Conservation (phyloP, 2,888 invertebrate species). For the Tachina fera region DNA sequence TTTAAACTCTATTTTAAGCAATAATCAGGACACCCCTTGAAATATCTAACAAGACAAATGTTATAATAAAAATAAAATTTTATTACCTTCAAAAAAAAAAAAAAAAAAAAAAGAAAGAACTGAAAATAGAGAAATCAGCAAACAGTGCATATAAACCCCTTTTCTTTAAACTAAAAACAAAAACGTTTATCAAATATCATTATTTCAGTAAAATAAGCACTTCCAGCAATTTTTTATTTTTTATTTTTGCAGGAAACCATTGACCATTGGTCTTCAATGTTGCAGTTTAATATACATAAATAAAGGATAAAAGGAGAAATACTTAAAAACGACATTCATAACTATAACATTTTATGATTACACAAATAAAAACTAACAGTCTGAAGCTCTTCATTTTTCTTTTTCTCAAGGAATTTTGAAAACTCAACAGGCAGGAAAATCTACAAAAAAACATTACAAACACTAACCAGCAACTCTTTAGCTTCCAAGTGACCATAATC, state of each 20-base stretch:
- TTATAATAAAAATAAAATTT: conserved; percentile 60
- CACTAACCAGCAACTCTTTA: not conserved
- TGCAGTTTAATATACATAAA: conserved; percentile 48
- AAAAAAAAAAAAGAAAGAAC: not conserved
- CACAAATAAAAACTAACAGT: conserved; percentile 32
- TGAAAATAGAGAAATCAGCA: not conserved
- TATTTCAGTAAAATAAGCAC: conserved; percentile 51
- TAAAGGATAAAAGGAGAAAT: conserved; percentile 57
- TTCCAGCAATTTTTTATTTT: conserved; percentile 15
- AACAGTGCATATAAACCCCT: conserved; percentile 6
- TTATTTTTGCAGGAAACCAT: conserved; percentile 20
- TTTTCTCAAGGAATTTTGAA: conserved; percentile 41
- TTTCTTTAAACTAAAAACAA: conserved; percentile 5
- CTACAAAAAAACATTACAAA: not conserved
- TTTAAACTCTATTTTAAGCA: conserved; percentile 26
- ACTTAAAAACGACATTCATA: conserved; percentile 55
- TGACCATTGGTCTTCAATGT: conserved; percentile 64
- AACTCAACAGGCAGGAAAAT: conserved; percentile 54
- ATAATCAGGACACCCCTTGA: conserved; percentile 38
- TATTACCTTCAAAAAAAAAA: conserved; percentile 19
- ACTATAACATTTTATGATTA: conserved; percentile 56
- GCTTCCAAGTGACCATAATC: conserved; percentile 23
- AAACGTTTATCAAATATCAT: conserved; percentile 53
- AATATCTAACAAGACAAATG: conserved; percentile 29
- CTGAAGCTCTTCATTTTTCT: not conserved